Evolutionary conservation across 2,888 invertebrate genomes (phyloP).

Genomic region (Lithophane ornitopus): DNA sequence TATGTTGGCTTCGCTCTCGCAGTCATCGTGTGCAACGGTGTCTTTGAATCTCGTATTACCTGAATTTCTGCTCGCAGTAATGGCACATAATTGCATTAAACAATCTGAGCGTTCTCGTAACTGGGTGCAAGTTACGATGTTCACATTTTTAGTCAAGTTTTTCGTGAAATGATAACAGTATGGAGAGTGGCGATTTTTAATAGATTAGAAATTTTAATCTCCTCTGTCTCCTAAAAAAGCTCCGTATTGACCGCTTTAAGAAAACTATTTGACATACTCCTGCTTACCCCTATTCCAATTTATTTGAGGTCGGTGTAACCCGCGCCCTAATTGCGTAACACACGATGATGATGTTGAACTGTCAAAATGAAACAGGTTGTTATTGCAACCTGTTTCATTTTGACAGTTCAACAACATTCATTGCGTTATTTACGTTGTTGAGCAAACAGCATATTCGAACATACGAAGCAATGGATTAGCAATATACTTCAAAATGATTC

Average conservation of each 20-base stretch:
- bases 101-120: conserved; percentile 5
- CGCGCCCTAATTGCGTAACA: no score
- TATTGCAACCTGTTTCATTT: no score
- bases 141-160: conserved; percentile 9
- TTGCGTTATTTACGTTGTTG: no score
- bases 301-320: background rate
- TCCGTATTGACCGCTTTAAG: background rate
- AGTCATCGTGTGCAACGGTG: conserved; percentile 7
- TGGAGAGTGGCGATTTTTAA: background rate
- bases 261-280: background rate
- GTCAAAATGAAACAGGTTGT: no score
- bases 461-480: no score
- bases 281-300: background rate
- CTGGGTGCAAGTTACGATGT: conserved; percentile 1
- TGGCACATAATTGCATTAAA: conserved; percentile 52
- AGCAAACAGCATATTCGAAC: no score
- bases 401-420: no score
- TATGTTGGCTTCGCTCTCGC: conserved; percentile 1
- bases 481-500: no score
- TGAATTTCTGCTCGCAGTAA: conserved; percentile 53
- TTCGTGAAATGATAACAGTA: conserved; percentile 5
- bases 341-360: no score
- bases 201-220: background rate
- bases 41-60: conserved; percentile 42
- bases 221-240: background rate